Conservation (phyloP, 2,888 invertebrate species). For the Drosophila sordidapex region DNA sequence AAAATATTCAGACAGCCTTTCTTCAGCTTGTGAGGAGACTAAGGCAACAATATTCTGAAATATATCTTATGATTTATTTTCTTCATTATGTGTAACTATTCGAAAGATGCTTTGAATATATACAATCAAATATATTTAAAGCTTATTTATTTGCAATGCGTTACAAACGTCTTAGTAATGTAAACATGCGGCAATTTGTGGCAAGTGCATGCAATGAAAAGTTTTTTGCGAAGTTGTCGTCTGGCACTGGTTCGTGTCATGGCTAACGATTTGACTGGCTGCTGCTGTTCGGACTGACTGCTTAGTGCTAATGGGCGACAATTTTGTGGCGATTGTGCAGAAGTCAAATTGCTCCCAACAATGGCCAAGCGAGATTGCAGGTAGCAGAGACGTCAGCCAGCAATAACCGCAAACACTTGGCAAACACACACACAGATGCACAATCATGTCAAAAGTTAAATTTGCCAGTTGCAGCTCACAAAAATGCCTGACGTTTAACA, state of each 20-base stretch:
- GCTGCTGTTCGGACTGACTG: constrained; percentile 30
- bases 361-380: constrained; percentile 36
- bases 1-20: too few species aligned
- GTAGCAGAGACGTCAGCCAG: constrained; percentile 27
- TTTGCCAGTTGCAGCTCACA: constrained; percentile 47
- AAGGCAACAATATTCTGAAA: not conserved
- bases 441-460: constrained; percentile 29
- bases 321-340: constrained; percentile 43
- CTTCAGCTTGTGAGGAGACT: too few species aligned
- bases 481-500: constrained; percentile 54
- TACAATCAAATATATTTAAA: not conserved
- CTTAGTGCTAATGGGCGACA: constrained; percentile 50
- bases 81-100: not conserved
- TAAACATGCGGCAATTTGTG: not conserved
- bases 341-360: constrained; percentile 48
- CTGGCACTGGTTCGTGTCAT: constrained; percentile 48
- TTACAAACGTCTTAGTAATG: not conserved
- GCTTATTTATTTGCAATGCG: too few species aligned
- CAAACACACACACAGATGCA: constrained; percentile 9
- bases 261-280: constrained; percentile 38
- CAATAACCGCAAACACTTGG: constrained; percentile 47
- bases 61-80: not conserved
- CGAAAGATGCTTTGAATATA: not conserved
- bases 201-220: constrained; percentile 1
- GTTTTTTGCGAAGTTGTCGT: constrained; percentile 12